These are phyloP conservation scores for Lasioglossum albipes DNA, from an alignment of 1,140 invertebrate species.

Conservation along the genomic window DNA sequence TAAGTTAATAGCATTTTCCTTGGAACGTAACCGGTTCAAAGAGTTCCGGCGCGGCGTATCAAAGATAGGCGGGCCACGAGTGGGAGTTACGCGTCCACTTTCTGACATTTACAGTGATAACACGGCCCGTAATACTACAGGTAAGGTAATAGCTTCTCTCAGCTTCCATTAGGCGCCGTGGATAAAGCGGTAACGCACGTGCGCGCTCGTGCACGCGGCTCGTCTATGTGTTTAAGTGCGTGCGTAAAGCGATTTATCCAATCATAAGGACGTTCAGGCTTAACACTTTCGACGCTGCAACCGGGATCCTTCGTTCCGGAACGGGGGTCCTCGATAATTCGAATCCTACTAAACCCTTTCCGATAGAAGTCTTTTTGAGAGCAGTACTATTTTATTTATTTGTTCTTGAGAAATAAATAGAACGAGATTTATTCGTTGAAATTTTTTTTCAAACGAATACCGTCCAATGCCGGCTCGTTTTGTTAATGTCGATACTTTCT, in stretches of 20 bases:
- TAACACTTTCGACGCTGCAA: slow-evolving; percentile 10
- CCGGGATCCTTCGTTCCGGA: not conserved
- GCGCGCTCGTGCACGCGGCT: no score
- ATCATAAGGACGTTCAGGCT: slow-evolving; percentile 29
- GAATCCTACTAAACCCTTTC: not conserved
- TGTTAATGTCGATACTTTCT: no score
- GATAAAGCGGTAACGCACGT: slow-evolving; percentile 4
- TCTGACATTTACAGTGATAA: slow-evolving; percentile 40
- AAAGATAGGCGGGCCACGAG: slow-evolving; percentile 4
- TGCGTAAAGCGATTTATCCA: slow-evolving; percentile 25
- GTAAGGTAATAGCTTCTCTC: slow-evolving; percentile 33
- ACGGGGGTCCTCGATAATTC: not conserved
- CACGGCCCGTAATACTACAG: slow-evolving; percentile 7
- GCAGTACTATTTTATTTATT: not conserved
- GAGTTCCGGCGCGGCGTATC: not conserved
- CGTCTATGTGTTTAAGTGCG: not conserved
- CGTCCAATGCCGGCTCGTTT: no score
- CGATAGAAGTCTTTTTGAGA: not conserved
- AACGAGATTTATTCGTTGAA: not conserved
- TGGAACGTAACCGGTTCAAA: not conserved
- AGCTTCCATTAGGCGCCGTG: slow-evolving; percentile 31
- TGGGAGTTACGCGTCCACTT: slow-evolving; percentile 11
- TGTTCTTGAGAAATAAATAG: not conserved
- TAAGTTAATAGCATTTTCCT: not conserved
- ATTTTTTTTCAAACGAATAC: no score